Evolutionary conservation across 1,140 invertebrate species (phyloP).

Genomic region (Paralvinella palmiformis): DNA sequence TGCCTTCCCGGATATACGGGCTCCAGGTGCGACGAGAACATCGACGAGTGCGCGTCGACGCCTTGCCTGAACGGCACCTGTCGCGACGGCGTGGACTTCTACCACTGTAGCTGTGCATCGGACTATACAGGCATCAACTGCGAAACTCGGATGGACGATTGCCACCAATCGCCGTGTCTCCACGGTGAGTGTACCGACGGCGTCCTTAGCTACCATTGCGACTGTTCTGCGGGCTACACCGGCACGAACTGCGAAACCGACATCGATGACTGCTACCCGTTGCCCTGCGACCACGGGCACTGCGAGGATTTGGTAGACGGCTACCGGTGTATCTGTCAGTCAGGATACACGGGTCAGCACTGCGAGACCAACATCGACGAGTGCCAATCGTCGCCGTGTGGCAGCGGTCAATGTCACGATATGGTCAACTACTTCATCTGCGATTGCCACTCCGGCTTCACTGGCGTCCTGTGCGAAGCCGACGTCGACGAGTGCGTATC

Average conservation of each 20-base stretch:
- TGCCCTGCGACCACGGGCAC: conserved; percentile 25
- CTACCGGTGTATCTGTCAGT: conserved; percentile 12
- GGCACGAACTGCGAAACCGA: conserved; percentile 75
- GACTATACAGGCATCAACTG: conserved; percentile 57
- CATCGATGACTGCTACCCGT: conserved; percentile 78
- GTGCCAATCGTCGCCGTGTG: conserved; percentile 70
- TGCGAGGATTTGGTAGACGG: conserved; percentile 17
- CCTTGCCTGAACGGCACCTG: conserved; percentile 24
- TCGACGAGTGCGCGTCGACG: conserved; percentile 20
- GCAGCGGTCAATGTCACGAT: conserved; percentile 82
- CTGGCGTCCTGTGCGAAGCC: conserved; percentile 70
- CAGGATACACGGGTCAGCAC: conserved; percentile 8
- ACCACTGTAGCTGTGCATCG: not conserved
- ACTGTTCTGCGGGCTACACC: conserved; percentile 66
- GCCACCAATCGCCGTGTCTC: conserved; percentile 20
- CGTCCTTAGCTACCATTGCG: conserved; percentile 61
- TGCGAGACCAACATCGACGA: conserved; percentile 12
- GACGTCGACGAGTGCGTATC: conserved; percentile 54
- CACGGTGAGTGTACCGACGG: conserved; percentile 20
- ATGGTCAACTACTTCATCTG: conserved; percentile 68
- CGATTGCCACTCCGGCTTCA: conserved; percentile 69
- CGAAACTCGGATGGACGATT: conserved; percentile 79
- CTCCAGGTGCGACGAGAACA: conserved; percentile 20
- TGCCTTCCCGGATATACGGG: conserved; percentile 14
- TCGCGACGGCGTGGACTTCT: conserved; percentile 9